These are phyloP conservation scores for Sycophaga agraensis DNA, from an alignment of 1,140 invertebrate species.

Conservation along the genomic window DNA sequence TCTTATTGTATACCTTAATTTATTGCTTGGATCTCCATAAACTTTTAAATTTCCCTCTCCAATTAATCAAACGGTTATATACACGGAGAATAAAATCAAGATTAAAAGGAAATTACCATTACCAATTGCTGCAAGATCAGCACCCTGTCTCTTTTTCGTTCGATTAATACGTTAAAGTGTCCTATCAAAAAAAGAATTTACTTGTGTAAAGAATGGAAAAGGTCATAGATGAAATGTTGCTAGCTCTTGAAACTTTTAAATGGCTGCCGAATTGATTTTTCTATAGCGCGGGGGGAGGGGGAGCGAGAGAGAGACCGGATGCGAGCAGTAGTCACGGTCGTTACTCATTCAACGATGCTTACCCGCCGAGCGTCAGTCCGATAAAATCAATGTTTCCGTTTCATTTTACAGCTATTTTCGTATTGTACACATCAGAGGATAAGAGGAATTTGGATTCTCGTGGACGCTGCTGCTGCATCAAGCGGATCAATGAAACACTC, in stretches of 20 bases:
- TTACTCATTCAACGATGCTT: slow-evolving; percentile 25
- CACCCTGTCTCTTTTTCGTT: too few species aligned
- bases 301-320: neutral
- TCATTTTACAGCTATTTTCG: slow-evolving; percentile 30
- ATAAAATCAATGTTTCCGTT: slow-evolving; percentile 31
- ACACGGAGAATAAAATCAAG: too few species aligned
- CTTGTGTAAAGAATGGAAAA: neutral
- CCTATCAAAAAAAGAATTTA: too few species aligned
- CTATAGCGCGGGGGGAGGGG: neutral
- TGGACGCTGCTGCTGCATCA: neutral
- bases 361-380: slow-evolving; percentile 12
- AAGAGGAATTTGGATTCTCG: neutral
- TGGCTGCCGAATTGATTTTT: slow-evolving; percentile 16
- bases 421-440: neutral
- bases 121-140: too few species aligned
- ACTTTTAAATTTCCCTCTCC: too few species aligned
- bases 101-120: too few species aligned
- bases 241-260: slow-evolving; percentile 20
- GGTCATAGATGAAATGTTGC: slow-evolving; percentile 13
- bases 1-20: too few species aligned
- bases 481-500: neutral
- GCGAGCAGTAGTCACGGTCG: slow-evolving; percentile 16
- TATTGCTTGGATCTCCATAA: too few species aligned
- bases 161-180: too few species aligned
- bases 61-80: too few species aligned